Evolutionary conservation across 2,888 invertebrate species (phyloP), one percentile per base, ranked within the genome.

Genomic region (Dascillus cervinus): DNA sequence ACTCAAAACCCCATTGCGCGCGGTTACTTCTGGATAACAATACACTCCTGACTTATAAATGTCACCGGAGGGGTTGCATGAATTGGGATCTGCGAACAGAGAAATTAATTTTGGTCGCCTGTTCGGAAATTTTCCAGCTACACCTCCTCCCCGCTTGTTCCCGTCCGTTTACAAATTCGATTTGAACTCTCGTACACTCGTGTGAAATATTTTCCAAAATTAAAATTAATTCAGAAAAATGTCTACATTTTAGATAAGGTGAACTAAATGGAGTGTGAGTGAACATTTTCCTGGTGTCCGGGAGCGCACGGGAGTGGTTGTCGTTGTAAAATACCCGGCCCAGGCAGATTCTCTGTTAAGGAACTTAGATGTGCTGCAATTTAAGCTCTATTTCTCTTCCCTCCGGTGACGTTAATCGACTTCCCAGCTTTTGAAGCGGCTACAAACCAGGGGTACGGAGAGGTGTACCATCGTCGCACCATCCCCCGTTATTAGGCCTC

Each of bases 11-110:
- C 55, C 54, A 56, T 55, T 53, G 56, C 52, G 52, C 50, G 53
- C 53, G 55, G 58, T 58, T 59, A 58, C 58, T 61, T 58, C 54
- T 54, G 56, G 55, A 57, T 60, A 62, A 62, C 64, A 64, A 64
- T 64, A 61, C 60, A 60, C 60, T 56, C 51, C 57, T 60, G 62
- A 61, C 62, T 64, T 64, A 62, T 62, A 62, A 64, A 64, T 62
- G 63, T 62, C 63, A 61, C 56, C 49, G 53, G 56, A 57, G 57
- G 60, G 60, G 58, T 61, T 60, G 54, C 55, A 55, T 57, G 57
- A 62, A 62, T 60, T 62, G 60, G 60, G 60, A 59, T 58, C 56
- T 59, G 53, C 56, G 58, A 61, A 61, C 49, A 52, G 56, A 53
- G 59, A 60, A n/a, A 62, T 62, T 62, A 61, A 61, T 62, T 62